Evolutionary conservation across 2,113 vertebrate genomes (phyloP).

Genomic region (Chaetura pelagica): DNA sequence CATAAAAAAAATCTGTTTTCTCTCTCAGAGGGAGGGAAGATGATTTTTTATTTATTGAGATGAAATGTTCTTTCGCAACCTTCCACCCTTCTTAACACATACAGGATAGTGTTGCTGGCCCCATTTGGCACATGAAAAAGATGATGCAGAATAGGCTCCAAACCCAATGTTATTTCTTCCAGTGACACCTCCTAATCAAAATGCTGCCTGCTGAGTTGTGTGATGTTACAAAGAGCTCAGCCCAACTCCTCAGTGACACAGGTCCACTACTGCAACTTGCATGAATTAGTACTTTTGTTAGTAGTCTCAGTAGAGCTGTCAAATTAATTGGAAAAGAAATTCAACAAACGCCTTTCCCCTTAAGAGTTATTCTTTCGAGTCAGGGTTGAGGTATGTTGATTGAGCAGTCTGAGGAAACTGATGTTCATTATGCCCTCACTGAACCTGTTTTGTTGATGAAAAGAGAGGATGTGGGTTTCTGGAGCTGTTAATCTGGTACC

Average conservation of each 20-base stretch:
- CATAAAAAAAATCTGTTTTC: neutral
- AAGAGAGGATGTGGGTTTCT: neutral
- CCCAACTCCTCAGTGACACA: neutral
- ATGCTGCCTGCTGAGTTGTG: neutral
- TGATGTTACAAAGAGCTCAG: neutral
- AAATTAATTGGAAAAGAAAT: slow-evolving; percentile 66
- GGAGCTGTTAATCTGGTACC: neutral
- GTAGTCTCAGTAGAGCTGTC: slow-evolving; percentile 43
- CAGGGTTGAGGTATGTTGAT: neutral
- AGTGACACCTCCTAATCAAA: slow-evolving; percentile 4
- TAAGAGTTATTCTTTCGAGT: neutral
- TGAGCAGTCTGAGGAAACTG: neutral
- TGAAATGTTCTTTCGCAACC: neutral
- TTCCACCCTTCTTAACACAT: neutral
- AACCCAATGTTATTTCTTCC: neutral
- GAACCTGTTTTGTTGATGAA: neutral
- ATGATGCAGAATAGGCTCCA: neutral
- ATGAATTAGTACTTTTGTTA: slow-evolving; percentile 49
- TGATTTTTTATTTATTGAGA: neutral
- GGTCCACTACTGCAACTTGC: slow-evolving; percentile 52
- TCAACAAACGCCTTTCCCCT: slow-evolving; percentile 18
- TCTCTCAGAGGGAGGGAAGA: neutral
- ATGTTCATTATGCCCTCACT: neutral
- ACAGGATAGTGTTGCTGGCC: neutral
- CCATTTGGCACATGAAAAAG: neutral